A percentile compares a stretch with the other conserved stretches of the same genome.
These are phyloP conservation scores for Vulpes vulpes DNA, from an alignment of 2,113 vertebrate species.

Conservation along the genomic window DNA sequence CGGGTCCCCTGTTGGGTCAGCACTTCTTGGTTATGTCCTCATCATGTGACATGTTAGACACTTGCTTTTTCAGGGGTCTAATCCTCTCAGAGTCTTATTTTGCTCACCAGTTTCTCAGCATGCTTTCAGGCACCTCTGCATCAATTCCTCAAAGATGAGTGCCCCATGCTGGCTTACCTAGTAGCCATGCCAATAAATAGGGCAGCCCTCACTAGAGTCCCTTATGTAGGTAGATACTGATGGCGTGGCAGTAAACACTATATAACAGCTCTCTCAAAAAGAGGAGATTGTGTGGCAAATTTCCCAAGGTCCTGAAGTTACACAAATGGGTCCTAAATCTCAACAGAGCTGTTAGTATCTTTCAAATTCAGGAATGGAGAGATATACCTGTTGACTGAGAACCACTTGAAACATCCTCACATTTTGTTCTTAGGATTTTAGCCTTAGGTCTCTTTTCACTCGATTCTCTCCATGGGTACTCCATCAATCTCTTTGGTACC, in stretches of 20 bases:
- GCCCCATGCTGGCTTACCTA: neutral
- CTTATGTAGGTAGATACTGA: neutral
- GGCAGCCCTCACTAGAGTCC: neutral
- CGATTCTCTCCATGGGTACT: neutral
- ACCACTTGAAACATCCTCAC: neutral
- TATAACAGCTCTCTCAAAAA: neutral
- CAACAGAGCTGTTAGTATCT: neutral
- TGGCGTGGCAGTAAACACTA: neutral
- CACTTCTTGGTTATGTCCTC: neutral
- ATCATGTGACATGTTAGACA: neutral
- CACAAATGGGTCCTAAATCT: neutral
- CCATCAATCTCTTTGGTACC: neutral
- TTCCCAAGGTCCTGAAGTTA: neutral
- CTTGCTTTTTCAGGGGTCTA: neutral
- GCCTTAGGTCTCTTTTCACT: neutral
- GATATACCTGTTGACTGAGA: neutral
- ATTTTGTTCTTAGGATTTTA: neutral
- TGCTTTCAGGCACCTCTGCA: neutral
- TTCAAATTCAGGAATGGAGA: neutral
- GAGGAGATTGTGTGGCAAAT: neutral
- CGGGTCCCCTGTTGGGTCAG: neutral
- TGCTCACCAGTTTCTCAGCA: neutral
- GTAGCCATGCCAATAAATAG: neutral
- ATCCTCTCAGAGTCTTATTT: neutral
- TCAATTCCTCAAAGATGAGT: neutral